Evolutionary conservation across 2,888 invertebrate genomes (phyloP).

Genomic region (Zaprionus obscuricornis): DNA sequence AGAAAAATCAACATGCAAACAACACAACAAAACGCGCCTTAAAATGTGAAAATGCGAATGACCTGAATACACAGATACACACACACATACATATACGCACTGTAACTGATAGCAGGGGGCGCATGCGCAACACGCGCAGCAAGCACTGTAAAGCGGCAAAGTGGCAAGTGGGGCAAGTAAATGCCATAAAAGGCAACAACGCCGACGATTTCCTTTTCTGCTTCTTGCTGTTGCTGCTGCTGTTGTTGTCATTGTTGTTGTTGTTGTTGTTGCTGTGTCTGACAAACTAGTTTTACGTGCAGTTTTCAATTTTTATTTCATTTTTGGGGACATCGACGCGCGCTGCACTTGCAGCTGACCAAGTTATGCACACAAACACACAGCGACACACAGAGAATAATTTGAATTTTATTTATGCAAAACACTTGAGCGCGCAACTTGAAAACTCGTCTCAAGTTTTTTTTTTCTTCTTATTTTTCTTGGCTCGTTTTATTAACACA

Average conservation of each 20-base stretch:
- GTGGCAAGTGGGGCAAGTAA: constrained; percentile 48
- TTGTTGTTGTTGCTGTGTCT: constrained; percentile 38
- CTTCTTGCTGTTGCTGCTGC: constrained; percentile 13
- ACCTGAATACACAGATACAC: constrained; percentile 72
- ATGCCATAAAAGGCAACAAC: constrained; percentile 70
- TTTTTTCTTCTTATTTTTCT: constrained; percentile 8
- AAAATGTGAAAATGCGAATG: constrained; percentile 80
- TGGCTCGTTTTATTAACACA: constrained; percentile 71
- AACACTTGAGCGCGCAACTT: constrained; percentile 29
- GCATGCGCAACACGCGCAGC: constrained; percentile 48
- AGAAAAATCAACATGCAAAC: constrained; percentile 63
- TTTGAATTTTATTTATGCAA: constrained; percentile 61
- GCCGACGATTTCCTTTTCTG: constrained; percentile 76
- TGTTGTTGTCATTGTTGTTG: constrained; percentile 20
- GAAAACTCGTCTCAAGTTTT: constrained; percentile 37
- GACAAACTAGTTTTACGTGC: constrained; percentile 70
- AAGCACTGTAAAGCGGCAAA: constrained; percentile 36
- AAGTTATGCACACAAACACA: constrained; percentile 21
- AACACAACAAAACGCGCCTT: constrained; percentile 54
- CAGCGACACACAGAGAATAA: background rate
- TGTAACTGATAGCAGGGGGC: constrained; percentile 36
- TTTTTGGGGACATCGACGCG: constrained; percentile 56
- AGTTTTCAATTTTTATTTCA: constrained; percentile 32
- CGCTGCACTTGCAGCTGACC: constrained; percentile 67
- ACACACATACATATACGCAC: constrained; percentile 15